Conservation (phyloP, 2,113 vertebrate genomes). For the Cepphus grylle region DNA sequence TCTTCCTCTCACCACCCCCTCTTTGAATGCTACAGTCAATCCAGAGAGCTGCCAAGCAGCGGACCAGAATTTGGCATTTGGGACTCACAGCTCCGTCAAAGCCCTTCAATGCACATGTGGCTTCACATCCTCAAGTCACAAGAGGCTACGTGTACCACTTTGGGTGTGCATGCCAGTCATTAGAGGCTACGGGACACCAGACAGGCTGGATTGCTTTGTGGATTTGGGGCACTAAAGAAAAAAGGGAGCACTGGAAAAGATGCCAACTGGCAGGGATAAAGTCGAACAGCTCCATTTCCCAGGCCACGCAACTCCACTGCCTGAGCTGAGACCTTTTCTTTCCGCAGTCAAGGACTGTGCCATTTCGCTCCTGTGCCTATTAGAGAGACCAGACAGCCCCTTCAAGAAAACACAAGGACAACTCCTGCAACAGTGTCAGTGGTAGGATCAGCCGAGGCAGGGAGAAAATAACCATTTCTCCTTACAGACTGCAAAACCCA, state of each 20-base stretch:
- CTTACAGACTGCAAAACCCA: neutral
- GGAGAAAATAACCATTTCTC: neutral
- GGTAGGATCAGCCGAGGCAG: neutral
- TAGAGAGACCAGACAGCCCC: neutral
- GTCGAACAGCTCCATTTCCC: neutral
- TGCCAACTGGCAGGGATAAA: neutral
- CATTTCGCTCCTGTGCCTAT: neutral
- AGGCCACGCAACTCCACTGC: accelerated
- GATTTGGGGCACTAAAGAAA: neutral
- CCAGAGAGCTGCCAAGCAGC: neutral
- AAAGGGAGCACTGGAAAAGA: neutral
- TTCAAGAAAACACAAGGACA: neutral
- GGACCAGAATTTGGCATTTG: neutral
- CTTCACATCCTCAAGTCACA: neutral
- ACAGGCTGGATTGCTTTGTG: neutral
- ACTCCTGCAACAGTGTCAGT: neutral
- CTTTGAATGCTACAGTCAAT: neutral
- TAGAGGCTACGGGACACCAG: neutral
- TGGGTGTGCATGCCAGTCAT: accelerated
- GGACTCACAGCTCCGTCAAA: neutral
- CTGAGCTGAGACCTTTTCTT: neutral
- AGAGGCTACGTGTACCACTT: accelerated
- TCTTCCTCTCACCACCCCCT: neutral
- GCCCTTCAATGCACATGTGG: neutral
- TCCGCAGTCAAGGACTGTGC: neutral